A percentile compares a stretch with the other conserved stretches of the same genome.
Conservation (phyloP, 2,113 vertebrate species). For the Spermophilus dauricus region DNA sequence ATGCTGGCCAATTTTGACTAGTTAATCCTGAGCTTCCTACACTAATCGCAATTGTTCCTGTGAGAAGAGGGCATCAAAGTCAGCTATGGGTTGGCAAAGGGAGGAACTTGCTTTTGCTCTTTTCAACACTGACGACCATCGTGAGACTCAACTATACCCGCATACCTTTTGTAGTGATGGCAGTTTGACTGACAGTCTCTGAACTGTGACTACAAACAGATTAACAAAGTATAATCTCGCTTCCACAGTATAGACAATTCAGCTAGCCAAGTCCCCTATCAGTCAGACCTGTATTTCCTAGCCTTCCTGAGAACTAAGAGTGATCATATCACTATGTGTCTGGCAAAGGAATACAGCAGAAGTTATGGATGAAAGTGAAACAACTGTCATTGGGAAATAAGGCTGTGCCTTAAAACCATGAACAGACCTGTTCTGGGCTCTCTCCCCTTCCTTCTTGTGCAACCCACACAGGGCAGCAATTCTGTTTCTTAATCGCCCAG, state of each 20-base stretch:
- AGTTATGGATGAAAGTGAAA: not conserved
- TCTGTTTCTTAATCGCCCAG: not conserved
- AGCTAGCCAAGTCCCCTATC: not conserved
- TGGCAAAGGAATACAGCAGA: not conserved
- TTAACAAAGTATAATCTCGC: not conserved
- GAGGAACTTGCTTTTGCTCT: constrained; percentile 4
- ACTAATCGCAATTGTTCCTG: not conserved
- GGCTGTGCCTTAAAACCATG: not conserved
- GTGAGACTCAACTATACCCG: no score
- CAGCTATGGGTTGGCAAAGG: not conserved
- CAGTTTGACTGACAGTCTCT: not conserved
- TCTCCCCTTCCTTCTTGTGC: not conserved
- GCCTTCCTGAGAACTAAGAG: not conserved
- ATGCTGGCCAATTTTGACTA: not conserved
- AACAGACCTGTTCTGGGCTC: not conserved
- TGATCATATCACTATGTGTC: not conserved
- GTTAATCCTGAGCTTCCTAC: not conserved
- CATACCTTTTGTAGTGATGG: not conserved
- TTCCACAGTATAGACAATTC: not conserved
- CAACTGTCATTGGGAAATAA: not conserved
- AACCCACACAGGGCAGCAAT: not conserved
- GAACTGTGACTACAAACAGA: not conserved
- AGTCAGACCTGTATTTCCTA: not conserved
- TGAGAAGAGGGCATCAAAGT: not conserved
- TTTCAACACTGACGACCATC: not conserved